These are phyloP conservation scores for Talpa occidentalis DNA, from an alignment of 2,113 vertebrate species.

Conservation along the genomic window DNA sequence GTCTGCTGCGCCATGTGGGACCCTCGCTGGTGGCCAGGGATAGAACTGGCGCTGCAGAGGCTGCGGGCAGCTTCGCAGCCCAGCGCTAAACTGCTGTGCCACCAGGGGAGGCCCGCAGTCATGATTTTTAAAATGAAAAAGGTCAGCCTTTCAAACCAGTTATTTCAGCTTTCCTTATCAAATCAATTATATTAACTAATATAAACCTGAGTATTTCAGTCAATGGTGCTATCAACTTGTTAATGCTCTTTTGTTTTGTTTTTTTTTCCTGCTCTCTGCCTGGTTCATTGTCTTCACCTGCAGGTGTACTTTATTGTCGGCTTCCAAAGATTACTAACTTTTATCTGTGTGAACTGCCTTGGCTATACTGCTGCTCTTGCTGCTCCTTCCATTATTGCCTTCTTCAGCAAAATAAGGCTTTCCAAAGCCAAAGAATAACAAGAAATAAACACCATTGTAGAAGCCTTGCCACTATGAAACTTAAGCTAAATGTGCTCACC, in stretches of 20 bases:
- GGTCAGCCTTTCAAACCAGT: conserved; percentile 69
- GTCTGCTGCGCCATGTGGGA: too few relatives aligned
- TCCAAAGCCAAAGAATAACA: conserved; percentile 80
- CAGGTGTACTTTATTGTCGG: conserved; percentile 83
- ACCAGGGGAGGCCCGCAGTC: background rate
- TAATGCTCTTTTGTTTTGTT: conserved; percentile 76
- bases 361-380: conserved; percentile 69
- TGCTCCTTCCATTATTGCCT: conserved; percentile 84
- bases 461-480: conserved; percentile 86
- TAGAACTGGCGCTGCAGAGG: too few relatives aligned
- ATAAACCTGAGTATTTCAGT: conserved; percentile 79
- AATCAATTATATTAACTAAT: conserved; percentile 77
- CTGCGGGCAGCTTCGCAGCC: too few relatives aligned
- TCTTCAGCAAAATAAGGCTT: conserved; percentile 80
- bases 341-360: conserved; percentile 82
- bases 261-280: conserved; percentile 84
- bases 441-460: conserved; percentile 75
- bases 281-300: conserved; percentile 83
- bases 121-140: conserved; percentile 69
- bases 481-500: conserved; percentile 89
- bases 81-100: too few relatives aligned
- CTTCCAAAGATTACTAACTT: conserved; percentile 89
- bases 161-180: conserved; percentile 81
- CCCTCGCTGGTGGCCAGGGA: too few relatives aligned
- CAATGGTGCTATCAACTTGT: conserved; percentile 84